phyloP scores from a whole-genome alignment of 53 echinoderm and acorn worm genomes.

The Henricia sp. region DNA sequence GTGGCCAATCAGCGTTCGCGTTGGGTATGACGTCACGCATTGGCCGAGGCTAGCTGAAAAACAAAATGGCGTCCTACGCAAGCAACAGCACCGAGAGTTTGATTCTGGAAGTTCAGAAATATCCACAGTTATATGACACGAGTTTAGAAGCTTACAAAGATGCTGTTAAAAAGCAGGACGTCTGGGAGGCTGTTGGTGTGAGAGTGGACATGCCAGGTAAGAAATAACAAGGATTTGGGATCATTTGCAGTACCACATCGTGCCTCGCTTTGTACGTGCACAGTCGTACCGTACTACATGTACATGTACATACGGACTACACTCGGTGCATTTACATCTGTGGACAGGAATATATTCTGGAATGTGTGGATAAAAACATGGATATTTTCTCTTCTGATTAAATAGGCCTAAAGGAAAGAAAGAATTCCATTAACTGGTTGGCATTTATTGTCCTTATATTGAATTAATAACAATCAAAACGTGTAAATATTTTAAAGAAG shows the following conservation, averaged over 20 bases:
- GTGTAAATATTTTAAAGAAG: no score
- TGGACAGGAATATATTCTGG: no score
- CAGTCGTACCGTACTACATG: background rate
- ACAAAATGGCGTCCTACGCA: conserved; percentile 1
- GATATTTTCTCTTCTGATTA: no score
- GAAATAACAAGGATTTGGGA: background rate
- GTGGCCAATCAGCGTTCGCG: conserved; percentile 15
- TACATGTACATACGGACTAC: background rate
- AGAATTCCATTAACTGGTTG: no score
- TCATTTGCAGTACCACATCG: background rate
- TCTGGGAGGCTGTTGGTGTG: conserved; percentile 4
- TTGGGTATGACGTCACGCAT: background rate
- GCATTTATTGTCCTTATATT: no score
- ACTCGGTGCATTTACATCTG: no score
- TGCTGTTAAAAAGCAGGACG: background rate
- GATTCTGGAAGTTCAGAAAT: background rate
- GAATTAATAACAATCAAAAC: no score
- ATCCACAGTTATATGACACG: background rate
- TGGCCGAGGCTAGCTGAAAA: background rate
- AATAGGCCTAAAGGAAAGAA: no score
- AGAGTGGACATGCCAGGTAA: conserved; percentile 21
- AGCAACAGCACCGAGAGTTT: conserved; percentile 18
- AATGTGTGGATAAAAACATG: no score
- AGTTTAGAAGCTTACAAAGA: background rate
- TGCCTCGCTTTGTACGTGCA: background rate